These are phyloP conservation scores for Vidua chalybeata DNA, from an alignment of 2,113 vertebrate genomes.

Conservation along the genomic window DNA sequence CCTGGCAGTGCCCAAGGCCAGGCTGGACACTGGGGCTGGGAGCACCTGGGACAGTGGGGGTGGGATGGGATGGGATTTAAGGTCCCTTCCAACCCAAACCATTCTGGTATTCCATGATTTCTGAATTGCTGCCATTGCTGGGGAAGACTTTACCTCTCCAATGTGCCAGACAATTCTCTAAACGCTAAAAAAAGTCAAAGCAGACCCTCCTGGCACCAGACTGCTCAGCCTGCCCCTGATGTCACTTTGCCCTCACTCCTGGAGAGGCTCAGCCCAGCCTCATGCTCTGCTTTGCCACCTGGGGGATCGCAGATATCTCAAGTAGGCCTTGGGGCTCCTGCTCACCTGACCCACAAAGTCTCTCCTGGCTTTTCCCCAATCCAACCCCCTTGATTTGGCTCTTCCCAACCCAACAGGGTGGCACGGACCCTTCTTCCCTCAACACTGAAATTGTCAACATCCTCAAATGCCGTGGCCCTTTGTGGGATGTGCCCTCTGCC, in stretches of 20 bases:
- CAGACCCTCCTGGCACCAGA: not conserved
- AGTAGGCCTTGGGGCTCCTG: not conserved
- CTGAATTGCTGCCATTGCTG: not conserved
- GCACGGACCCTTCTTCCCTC: not conserved
- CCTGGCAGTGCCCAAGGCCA: not conserved
- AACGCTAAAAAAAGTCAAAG: not conserved
- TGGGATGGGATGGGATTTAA: not conserved
- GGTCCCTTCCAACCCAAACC: not conserved
- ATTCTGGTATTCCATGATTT: not conserved
- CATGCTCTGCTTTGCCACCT: not conserved
- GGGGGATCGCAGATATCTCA: not conserved
- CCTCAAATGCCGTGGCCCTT: fast-evolving
- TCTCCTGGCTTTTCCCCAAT: not conserved
- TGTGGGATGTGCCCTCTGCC: not conserved
- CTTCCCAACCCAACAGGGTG: not conserved
- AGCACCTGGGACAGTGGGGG: not conserved
- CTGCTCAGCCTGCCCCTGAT: fast-evolving
- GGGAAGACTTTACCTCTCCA: not conserved
- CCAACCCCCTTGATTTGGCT: not conserved
- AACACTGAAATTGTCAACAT: not conserved
- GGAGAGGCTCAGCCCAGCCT: not conserved
- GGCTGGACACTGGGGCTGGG: not conserved
- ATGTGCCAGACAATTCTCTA: not conserved
- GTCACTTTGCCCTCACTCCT: not conserved
- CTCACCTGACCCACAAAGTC: not conserved